phyloP scores from a whole-genome alignment of 92 coral and sea anemone species.

The Epizoanthus ramosus region DNA sequence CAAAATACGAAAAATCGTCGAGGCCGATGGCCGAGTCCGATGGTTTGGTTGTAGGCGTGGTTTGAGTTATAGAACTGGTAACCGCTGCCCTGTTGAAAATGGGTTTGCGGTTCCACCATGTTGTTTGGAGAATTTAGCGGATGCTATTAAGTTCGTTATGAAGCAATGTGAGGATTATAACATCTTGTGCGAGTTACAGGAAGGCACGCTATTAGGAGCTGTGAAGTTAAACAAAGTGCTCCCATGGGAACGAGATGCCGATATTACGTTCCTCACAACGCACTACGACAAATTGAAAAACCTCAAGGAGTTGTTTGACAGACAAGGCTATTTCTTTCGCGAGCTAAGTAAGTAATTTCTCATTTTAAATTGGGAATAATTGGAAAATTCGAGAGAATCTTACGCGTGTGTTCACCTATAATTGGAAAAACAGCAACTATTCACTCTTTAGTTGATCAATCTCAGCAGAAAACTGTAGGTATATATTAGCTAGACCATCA shows the following conservation, averaged over 20 bases:
- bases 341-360: slow-evolving; percentile 62
- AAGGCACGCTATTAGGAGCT: slow-evolving; percentile 89
- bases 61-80: slow-evolving; percentile 66
- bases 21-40: slow-evolving; percentile 65
- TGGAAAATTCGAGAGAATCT: no score
- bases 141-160: slow-evolving; percentile 87
- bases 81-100: slow-evolving; percentile 58
- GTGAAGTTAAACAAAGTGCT: slow-evolving; percentile 78
- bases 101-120: slow-evolving; percentile 91
- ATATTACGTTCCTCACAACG: slow-evolving; percentile 72
- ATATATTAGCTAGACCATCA: no score
- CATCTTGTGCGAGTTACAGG: slow-evolving; percentile 85
- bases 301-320: slow-evolving; percentile 45
- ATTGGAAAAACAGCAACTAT: no score
- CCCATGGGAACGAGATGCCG: slow-evolving; percentile 96
- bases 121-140: slow-evolving; percentile 89
- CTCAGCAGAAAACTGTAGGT: no score
- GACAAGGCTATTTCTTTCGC: slow-evolving; percentile 63
- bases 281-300: slow-evolving; percentile 62
- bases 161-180: slow-evolving; percentile 62
- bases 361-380: neutral
- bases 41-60: slow-evolving; percentile 94
- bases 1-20: slow-evolving; percentile 72
- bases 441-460: no score
- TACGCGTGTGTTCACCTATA: no score